Evolutionary conservation across 2,797 vertebrate species (phyloP), one percentile per base, ranked within the genome.

Genomic region (Forpus xanthops): DNA sequence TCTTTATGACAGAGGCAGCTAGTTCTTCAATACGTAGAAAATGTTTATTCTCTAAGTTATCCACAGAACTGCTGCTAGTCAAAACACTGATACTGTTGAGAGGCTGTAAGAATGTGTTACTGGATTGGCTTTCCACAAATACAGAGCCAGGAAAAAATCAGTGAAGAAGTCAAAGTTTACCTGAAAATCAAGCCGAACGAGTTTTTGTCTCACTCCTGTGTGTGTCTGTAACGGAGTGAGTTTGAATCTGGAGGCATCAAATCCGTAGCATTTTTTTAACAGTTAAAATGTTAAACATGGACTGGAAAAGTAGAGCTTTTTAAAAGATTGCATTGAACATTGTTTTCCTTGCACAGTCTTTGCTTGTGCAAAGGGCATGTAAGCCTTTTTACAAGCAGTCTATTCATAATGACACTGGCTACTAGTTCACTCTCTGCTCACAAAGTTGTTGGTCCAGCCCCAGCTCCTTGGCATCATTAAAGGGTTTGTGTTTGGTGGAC

Each of bases 241-340:
- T 64, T 31, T 52, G 64, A 66, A 44, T 5, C 60, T 33, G 80
- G 56, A 79, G 80, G 85, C 70, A 73, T 94, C 74, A 42, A 33
- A 70, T 92, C 94, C 11, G 0, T 30, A 60, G 93, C 65, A 24
- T 33, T 56, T 56, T 11, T 56, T 56, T 33, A 56, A 24, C 55
- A 67, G 92, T 76, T 87, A 56, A 70, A 88, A 90, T 24, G 80
- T 73, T 72, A 53, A 90, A 76, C 0, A 6, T 13, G 65, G 81
- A 35, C 81, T 89, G 81, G 28, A 64, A 87, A 68, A 77, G 85
- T 81, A 93, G 49, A 96, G 92, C 76, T 80, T 70, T 83, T 75
- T n/a, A 60, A 94, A 96, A 83, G 95, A 41, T 93, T 17, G 58
- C 93, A 93, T 89, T 95, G 91, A 95, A 55, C 2, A 11, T 77